These are phyloP conservation scores for Crematogaster levior DNA, from an alignment of 2,888 invertebrate species.

Conservation along the genomic window DNA sequence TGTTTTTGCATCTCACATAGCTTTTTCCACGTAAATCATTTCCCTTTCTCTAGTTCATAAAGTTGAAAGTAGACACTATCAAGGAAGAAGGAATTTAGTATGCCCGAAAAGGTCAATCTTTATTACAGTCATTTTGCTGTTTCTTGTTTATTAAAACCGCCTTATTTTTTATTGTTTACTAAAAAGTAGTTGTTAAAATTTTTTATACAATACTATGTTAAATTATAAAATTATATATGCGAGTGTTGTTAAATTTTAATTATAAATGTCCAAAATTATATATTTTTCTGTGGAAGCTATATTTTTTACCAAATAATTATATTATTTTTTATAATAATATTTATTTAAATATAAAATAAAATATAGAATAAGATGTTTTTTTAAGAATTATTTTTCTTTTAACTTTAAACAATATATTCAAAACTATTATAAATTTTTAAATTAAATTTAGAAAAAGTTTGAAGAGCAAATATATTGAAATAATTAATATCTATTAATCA, in stretches of 20 bases:
- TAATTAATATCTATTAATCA: too few species aligned
- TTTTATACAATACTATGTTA: neutral
- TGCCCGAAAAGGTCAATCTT: neutral
- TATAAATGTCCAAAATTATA: neutral
- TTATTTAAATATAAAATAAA: neutral
- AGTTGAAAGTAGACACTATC: slow-evolving; percentile 22
- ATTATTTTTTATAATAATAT: neutral
- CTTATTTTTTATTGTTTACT: neutral
- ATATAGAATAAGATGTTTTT: neutral
- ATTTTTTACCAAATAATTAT: neutral
- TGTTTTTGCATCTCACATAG: neutral
- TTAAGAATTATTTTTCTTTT: neutral
- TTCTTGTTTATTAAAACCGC: neutral
- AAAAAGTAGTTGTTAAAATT: neutral
- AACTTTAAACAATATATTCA: too few species aligned
- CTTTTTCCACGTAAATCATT: slow-evolving; percentile 29
- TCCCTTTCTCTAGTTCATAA: slow-evolving; percentile 11
- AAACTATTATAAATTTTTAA: too few species aligned
- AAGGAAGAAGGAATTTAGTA: neutral
- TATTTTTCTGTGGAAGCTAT: neutral
- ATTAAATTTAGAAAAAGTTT: too few species aligned
- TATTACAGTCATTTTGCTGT: slow-evolving; percentile 7
- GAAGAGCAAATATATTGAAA: too few species aligned
- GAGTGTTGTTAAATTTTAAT: neutral
- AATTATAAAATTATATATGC: neutral